A percentile compares a stretch with the other conserved stretches of the same genome.
Evolutionary conservation across 1,140 invertebrate genomes (phyloP).

Genomic region (Holotrichia oblita): DNA sequence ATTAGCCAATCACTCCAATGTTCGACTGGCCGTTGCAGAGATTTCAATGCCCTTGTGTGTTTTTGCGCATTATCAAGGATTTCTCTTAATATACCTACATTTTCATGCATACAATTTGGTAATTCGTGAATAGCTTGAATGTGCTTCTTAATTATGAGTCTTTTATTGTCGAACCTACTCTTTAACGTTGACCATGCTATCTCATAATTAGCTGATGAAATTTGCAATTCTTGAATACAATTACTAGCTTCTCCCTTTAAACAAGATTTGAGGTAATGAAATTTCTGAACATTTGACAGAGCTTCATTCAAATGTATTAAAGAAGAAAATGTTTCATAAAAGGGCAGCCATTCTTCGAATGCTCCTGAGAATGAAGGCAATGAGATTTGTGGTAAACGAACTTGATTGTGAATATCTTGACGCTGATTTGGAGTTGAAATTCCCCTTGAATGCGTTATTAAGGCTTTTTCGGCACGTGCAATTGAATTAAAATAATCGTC

Average conservation of each 20-base stretch:
- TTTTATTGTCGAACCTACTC: constrained; percentile 43
- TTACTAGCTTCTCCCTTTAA: constrained; percentile 49
- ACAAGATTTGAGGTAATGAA: constrained; percentile 50
- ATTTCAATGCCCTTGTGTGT: background rate
- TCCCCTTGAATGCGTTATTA: too few relatives aligned
- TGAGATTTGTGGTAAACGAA: too few relatives aligned
- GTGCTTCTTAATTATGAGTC: constrained; percentile 40
- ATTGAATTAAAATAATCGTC: too few relatives aligned
- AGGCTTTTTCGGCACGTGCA: too few relatives aligned
- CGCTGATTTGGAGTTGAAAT: too few relatives aligned
- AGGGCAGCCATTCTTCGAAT: too few relatives aligned
- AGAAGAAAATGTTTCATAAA: too few relatives aligned
- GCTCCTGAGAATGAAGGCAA: too few relatives aligned
- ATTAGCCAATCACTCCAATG: constrained; percentile 56
- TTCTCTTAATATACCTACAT: background rate
- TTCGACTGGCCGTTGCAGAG: background rate
- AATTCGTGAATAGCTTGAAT: constrained; percentile 8
- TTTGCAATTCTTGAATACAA: constrained; percentile 48
- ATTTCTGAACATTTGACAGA: constrained; percentile 44
- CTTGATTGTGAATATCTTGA: too few relatives aligned
- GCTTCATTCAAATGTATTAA: too few relatives aligned
- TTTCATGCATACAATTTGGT: background rate
- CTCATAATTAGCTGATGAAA: constrained; percentile 43
- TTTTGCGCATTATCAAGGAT: constrained; percentile 9
- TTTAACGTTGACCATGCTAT: constrained; percentile 44